These are phyloP conservation scores for Coenobita brevimanus DNA, from an alignment of 1,140 invertebrate species.

Conservation along the genomic window DNA sequence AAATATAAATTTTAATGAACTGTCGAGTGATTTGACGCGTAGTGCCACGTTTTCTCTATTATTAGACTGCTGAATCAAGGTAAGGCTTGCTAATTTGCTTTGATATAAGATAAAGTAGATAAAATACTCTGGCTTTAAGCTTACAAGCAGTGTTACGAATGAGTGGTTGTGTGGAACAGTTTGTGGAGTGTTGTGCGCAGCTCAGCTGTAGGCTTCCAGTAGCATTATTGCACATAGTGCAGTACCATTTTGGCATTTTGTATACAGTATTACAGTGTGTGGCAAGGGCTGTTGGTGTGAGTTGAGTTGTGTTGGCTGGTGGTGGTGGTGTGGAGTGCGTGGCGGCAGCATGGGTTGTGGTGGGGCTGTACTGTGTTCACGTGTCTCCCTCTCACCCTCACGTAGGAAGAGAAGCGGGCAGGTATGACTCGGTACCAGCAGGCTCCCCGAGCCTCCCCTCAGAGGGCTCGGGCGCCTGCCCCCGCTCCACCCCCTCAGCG, in stretches of 20 bases:
- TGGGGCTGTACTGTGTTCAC: slow-evolving; percentile 65
- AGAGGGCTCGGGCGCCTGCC: slow-evolving; percentile 61
- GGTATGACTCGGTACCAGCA: slow-evolving; percentile 63
- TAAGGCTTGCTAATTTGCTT: neutral
- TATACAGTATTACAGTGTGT: slow-evolving; percentile 2
- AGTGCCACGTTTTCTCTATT: no score
- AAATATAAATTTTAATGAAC: no score
- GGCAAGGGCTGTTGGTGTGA: neutral
- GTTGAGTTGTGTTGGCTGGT: slow-evolving; percentile 62
- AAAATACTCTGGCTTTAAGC: no score
- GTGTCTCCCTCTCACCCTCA: slow-evolving; percentile 66
- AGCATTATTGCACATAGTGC: no score
- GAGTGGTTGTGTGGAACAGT: no score
- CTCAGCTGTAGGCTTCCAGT: no score
- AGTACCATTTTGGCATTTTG: no score
- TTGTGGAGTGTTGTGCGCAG: no score
- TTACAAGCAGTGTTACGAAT: no score
- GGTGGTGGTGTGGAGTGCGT: slow-evolving; percentile 52
- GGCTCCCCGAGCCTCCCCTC: slow-evolving; percentile 63
- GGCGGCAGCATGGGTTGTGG: slow-evolving; percentile 64
- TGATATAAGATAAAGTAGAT: neutral
- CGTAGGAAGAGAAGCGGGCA: slow-evolving; percentile 67
- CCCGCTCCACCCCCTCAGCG: slow-evolving; percentile 64
- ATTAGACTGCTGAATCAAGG: no score
- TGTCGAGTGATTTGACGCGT: no score